Conservation (phyloP, 2,797 vertebrate species). For the Tangara arthus region DNA sequence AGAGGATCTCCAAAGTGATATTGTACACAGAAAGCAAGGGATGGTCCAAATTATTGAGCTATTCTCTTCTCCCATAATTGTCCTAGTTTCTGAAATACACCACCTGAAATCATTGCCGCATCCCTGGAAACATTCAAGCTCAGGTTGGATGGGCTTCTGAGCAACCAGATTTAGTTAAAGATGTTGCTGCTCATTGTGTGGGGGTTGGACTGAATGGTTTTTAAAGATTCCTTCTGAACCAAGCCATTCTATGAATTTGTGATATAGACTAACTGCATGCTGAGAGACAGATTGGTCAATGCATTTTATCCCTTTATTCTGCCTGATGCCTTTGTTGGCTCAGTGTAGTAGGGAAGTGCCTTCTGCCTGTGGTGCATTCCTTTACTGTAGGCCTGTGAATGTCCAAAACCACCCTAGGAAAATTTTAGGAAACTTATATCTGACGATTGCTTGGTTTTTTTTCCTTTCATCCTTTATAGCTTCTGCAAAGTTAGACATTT, state of each 20-base stretch:
- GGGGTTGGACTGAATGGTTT: neutral
- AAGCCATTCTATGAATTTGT: neutral
- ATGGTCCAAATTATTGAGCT: neutral
- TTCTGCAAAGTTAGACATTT: neutral
- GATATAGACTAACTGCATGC: neutral
- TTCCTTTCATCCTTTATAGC: neutral
- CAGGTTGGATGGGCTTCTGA: neutral
- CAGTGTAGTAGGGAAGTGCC: neutral
- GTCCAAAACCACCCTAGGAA: neutral
- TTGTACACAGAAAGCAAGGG: neutral
- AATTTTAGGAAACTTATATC: neutral
- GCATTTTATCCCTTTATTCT: neutral
- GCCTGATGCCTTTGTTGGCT: neutral
- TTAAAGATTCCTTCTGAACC: neutral
- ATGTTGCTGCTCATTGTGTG: neutral
- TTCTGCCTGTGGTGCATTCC: neutral
- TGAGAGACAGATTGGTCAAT: neutral
- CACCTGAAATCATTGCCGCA: neutral
- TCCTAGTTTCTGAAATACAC: neutral
- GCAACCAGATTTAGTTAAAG: neutral
- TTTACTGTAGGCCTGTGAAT: neutral
- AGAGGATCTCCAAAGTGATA: neutral
- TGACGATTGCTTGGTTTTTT: neutral
- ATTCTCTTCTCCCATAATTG: neutral
- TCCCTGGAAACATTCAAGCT: neutral